Evolutionary conservation across 2,888 invertebrate genomes (phyloP).

Genomic region (Epinotia demarniana): DNA sequence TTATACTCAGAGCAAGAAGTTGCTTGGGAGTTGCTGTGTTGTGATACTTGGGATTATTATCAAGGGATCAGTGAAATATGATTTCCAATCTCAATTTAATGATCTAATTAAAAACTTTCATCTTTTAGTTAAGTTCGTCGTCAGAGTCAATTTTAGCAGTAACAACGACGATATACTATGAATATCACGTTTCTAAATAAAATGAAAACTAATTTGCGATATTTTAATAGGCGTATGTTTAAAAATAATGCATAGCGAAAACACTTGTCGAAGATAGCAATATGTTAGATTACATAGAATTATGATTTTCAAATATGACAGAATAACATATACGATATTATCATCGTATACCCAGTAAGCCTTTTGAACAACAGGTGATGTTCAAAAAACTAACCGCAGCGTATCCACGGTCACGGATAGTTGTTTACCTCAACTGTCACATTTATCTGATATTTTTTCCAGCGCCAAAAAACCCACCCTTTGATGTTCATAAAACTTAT

Average conservation of each 20-base stretch:
- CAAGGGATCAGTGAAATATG: neutral
- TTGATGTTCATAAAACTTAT: conserved; percentile 61
- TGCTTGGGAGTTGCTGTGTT: neutral
- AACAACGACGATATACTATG: neutral
- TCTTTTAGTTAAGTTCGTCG: neutral
- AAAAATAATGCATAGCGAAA: neutral
- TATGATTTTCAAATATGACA: neutral
- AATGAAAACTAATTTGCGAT: no score
- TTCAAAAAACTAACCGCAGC: conserved; percentile 66
- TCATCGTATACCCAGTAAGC: conserved; percentile 27
- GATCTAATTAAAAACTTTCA: neutral
- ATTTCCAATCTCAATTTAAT: neutral
- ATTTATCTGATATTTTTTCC: conserved; percentile 73
- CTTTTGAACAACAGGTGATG: conserved; percentile 69
- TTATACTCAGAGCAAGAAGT: neutral
- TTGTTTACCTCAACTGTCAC: conserved; percentile 79
- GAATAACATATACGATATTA: neutral
- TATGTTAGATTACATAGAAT: neutral
- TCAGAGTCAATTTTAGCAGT: neutral
- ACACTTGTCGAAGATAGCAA: neutral
- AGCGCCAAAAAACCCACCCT: conserved; percentile 53
- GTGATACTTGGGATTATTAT: neutral
- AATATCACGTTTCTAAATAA: neutral
- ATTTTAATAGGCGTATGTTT: no score
- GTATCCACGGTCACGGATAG: conserved; percentile 75